Conservation (phyloP, 2,797 vertebrate genomes). For the Chelon labrosus region DNA sequence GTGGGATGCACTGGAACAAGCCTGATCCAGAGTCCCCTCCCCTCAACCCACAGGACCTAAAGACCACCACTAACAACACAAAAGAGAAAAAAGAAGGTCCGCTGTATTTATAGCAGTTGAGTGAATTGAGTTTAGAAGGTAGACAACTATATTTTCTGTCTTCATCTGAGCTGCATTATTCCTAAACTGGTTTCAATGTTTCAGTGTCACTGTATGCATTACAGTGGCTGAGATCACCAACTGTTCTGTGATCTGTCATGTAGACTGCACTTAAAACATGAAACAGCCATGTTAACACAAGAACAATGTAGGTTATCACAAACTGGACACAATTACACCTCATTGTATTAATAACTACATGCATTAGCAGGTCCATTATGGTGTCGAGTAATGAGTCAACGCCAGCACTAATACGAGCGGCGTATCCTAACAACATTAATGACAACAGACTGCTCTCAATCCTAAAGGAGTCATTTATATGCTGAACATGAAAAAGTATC, state of each 20-base stretch:
- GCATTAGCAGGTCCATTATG: constrained; percentile 47
- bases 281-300: constrained; percentile 34
- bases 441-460: constrained; percentile 60
- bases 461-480: constrained; percentile 66
- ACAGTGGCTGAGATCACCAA: constrained; percentile 16
- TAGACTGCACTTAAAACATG: constrained; percentile 16
- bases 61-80: too few relatives aligned
- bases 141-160: not conserved
- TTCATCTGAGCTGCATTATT: not conserved
- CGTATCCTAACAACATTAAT: constrained; percentile 57
- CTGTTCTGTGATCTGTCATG: constrained; percentile 21
- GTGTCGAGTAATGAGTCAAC: constrained; percentile 22
- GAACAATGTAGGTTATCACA: constrained; percentile 18
- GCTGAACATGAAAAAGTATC: constrained; percentile 66
- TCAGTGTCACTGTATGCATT: too few relatives aligned
- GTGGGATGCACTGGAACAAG: too few relatives aligned
- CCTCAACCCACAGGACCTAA: too few relatives aligned
- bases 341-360: constrained; percentile 29
- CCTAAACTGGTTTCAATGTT: not conserved
- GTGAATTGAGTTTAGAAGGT: too few relatives aligned
- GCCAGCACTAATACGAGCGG: constrained; percentile 14
- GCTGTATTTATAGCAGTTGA: too few relatives aligned
- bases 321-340: constrained; percentile 29
- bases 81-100: too few relatives aligned
- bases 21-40: too few relatives aligned